These are phyloP conservation scores for Muschampia plurimacula DNA, from an alignment of 2,888 invertebrate genomes.

Conservation along the genomic window DNA sequence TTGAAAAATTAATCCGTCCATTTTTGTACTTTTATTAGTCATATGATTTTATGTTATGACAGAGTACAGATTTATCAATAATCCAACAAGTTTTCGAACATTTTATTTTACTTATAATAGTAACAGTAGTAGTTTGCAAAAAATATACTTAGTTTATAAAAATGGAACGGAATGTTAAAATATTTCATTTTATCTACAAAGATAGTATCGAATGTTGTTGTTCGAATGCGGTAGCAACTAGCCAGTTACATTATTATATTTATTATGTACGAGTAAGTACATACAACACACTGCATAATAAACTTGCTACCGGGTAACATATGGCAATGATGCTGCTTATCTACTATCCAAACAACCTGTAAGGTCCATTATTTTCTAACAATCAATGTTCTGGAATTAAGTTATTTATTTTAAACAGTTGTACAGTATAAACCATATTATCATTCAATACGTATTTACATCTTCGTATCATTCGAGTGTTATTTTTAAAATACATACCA, in stretches of 20 bases:
- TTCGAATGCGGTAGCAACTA: conserved; percentile 5
- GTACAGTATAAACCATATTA: too few relatives aligned
- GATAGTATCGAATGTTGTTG: conserved; percentile 24
- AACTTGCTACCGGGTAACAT: conserved; percentile 26
- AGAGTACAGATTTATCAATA: too few relatives aligned
- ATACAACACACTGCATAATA: conserved; percentile 26
- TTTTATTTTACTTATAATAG: too few relatives aligned
- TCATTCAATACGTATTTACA: too few relatives aligned
- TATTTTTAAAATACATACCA: too few relatives aligned
- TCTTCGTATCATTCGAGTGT: too few relatives aligned
- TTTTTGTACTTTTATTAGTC: too few relatives aligned
- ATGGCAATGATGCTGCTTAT: conserved; percentile 14
- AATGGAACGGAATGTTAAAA: not conserved
- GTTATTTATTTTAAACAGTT: not conserved
- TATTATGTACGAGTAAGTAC: not conserved
- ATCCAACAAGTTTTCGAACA: too few relatives aligned
- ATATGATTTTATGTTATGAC: too few relatives aligned
- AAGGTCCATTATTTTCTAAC: conserved; percentile 16
- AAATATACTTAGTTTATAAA: not conserved
- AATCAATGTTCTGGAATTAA: conserved; percentile 14
- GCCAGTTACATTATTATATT: conserved; percentile 12
- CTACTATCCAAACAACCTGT: conserved; percentile 20
- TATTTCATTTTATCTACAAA: not conserved
- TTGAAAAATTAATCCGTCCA: too few relatives aligned
- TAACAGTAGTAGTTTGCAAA: too few relatives aligned